Conservation (phyloP, 2,113 vertebrate species). For the Fulmarus glacialis region DNA sequence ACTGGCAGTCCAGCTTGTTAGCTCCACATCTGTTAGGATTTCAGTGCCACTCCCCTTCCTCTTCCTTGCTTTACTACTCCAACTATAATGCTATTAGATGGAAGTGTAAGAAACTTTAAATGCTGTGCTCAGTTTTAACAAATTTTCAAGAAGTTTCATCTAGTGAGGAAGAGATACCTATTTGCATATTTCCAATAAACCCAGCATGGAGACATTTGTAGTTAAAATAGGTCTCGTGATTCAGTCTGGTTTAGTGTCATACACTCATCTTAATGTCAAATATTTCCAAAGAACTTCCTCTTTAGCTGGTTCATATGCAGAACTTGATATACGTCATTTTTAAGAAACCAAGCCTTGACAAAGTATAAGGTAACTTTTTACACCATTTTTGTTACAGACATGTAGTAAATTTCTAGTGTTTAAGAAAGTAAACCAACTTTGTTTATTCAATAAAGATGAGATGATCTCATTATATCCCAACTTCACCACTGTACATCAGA, state of each 20-base stretch:
- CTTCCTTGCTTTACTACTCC: background rate
- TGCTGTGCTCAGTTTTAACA: background rate
- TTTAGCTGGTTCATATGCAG: background rate
- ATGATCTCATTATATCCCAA: background rate
- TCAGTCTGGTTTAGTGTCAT: slow-evolving; percentile 29
- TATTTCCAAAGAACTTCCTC: slow-evolving; percentile 61
- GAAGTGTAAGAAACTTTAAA: background rate
- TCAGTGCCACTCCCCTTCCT: background rate
- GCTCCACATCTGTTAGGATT: background rate
- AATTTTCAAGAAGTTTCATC: background rate
- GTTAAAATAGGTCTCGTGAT: background rate
- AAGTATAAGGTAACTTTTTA: background rate
- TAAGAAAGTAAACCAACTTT: background rate
- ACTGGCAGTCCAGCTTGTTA: background rate
- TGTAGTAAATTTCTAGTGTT: background rate
- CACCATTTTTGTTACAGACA: background rate
- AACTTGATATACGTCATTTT: background rate
- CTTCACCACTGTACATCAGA: background rate
- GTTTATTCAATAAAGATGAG: background rate
- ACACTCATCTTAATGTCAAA: slow-evolving; percentile 15
- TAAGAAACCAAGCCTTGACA: background rate
- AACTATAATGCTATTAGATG: background rate
- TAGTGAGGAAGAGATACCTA: background rate
- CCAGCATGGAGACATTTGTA: background rate
- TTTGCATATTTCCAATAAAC: slow-evolving; percentile 10